Evolutionary conservation across 2,888 invertebrate species (phyloP).

Genomic region (Sthenelais limicola): DNA sequence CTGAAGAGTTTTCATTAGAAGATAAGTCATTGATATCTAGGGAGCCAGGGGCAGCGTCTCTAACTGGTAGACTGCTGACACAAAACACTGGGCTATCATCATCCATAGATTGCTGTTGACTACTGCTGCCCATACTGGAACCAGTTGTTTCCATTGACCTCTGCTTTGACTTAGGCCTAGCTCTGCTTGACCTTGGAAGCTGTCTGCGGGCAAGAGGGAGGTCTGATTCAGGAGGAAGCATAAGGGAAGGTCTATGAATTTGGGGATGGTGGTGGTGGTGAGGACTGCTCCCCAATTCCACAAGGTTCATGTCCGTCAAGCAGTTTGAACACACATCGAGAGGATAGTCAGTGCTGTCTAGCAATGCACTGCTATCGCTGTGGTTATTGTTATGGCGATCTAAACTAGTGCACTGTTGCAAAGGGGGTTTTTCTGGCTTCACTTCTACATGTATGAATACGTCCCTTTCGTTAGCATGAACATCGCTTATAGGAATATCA

Average conservation of each 20-base stretch:
- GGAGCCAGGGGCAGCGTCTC: background rate
- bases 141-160: constrained; percentile 31
- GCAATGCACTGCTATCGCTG: background rate
- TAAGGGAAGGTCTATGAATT: no score
- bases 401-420: constrained; percentile 10
- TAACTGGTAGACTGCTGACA: background rate
- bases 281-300: no score
- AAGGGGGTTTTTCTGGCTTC: constrained; percentile 4
- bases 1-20: background rate
- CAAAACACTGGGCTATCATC: constrained; percentile 15
- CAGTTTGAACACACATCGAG: constrained; percentile 14
- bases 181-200: constrained; percentile 11
- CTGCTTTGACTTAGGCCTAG: constrained; percentile 4
- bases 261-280: no score
- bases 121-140: constrained; percentile 20
- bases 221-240: no score
- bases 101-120: constrained; percentile 8
- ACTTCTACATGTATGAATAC: no score
- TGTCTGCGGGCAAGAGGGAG: no score
- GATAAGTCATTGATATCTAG: constrained; percentile 2
- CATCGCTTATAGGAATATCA: no score
- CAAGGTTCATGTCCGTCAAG: background rate
- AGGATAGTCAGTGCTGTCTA: background rate
- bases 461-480: no score
- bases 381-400: constrained; percentile 27